Conservation (phyloP, 2,797 vertebrate genomes). For the Sebastolobus altivelis region DNA sequence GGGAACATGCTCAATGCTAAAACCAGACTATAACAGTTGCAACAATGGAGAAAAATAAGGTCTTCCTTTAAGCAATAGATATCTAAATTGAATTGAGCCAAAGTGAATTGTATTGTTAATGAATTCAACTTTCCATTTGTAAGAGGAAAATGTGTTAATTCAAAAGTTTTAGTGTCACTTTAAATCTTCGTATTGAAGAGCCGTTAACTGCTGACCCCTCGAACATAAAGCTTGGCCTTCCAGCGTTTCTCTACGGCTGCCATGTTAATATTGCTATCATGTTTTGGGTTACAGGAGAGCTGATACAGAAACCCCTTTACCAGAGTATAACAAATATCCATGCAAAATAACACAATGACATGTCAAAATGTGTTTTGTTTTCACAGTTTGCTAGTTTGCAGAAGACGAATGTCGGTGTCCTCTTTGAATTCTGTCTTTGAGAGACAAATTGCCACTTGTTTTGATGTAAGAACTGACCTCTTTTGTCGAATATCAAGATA, state of each 20-base stretch:
- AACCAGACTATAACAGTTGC: neutral
- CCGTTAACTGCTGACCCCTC: neutral
- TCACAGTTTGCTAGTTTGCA: neutral
- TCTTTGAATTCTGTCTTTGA: conserved; percentile 28
- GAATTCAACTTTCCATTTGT: neutral
- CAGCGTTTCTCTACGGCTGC: neutral
- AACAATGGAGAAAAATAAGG: neutral
- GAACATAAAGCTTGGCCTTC: neutral
- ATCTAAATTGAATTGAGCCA: neutral
- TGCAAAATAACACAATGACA: neutral
- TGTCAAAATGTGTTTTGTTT: neutral
- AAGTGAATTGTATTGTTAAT: neutral
- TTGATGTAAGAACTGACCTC: conserved; percentile 42
- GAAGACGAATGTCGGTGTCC: conserved; percentile 4
- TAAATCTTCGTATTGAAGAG: neutral
- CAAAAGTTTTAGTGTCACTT: neutral
- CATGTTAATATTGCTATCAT: neutral
- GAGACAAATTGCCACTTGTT: conserved; percentile 46
- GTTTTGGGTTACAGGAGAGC: neutral
- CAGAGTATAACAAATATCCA: neutral
- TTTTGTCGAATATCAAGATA: conserved; percentile 33
- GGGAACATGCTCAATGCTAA: neutral
- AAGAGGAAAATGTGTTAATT: neutral
- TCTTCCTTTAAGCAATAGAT: neutral
- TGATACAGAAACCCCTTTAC: neutral